phyloP scores from a whole-genome alignment of 2,888 invertebrate genomes.

The Lepidocyrtinus sp. region DNA sequence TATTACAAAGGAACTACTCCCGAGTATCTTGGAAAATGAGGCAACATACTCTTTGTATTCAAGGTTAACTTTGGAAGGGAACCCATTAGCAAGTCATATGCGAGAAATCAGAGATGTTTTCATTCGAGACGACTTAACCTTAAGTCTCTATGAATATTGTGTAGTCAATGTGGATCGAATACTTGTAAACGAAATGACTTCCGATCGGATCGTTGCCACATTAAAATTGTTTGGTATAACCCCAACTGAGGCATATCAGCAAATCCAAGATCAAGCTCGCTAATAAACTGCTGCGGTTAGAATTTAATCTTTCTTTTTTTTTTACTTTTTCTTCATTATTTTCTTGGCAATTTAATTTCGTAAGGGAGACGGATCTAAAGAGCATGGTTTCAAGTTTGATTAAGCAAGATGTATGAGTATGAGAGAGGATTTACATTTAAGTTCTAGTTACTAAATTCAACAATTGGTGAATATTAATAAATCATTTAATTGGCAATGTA shows the following conservation, averaged over 20 bases:
- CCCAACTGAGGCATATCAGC: background rate
- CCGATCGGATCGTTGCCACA: conserved; percentile 9
- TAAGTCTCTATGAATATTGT: background rate
- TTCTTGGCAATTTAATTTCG: background rate
- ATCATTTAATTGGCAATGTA: no score
- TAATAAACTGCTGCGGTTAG: background rate
- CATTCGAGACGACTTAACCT: background rate
- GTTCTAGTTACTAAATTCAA: no score
- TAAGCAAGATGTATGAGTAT: no score
- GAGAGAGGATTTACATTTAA: no score
- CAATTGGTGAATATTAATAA: no score
- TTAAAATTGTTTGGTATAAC: conserved; percentile 17
- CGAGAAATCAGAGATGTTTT: background rate
- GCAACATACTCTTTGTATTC: background rate
- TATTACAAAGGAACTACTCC: background rate
- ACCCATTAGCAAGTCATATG: background rate
- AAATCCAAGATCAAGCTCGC: background rate
- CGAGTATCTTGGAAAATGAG: background rate
- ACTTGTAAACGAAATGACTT: conserved; percentile 21
- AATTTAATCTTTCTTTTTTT: background rate
- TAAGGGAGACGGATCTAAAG: background rate
- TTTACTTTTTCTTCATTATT: background rate
- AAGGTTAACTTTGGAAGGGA: background rate
- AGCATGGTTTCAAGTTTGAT: background rate
- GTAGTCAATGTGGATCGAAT: background rate